phyloP scores from a whole-genome alignment of 2,797 vertebrate genomes.

The Diglossa cyanea region DNA sequence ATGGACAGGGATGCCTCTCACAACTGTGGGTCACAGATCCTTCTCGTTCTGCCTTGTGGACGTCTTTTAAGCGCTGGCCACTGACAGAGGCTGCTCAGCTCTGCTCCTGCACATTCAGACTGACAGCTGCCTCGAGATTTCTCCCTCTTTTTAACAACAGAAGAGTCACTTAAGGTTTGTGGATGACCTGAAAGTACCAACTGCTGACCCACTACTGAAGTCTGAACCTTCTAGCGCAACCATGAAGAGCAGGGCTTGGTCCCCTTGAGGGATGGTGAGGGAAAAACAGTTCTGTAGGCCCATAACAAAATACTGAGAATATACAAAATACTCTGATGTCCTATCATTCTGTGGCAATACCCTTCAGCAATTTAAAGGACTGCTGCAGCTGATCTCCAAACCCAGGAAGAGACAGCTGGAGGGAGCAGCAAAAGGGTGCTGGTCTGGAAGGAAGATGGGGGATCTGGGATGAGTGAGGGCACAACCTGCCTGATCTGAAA shows the following conservation, averaged over 20 bases:
- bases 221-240: not conserved
- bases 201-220: fast-evolving
- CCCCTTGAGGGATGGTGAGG: not conserved
- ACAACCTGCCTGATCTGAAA: not conserved
- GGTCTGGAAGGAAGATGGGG: not conserved
- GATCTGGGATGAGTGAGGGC: not conserved
- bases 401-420: not conserved
- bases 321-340: not conserved
- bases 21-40: fast-evolving
- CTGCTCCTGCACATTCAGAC: not conserved
- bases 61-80: not conserved
- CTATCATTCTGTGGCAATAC: fast-evolving
- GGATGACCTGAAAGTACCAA: not conserved
- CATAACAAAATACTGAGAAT: not conserved
- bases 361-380: not conserved
- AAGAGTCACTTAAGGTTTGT: not conserved
- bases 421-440: not conserved
- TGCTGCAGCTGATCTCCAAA: not conserved
- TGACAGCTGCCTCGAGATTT: not conserved
- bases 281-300: not conserved
- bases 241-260: not conserved
- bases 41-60: not conserved
- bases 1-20: not conserved
- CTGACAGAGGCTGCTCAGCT: not conserved
- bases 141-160: not conserved